A percentile compares a stretch with the other conserved stretches of the same genome.
phyloP scores from a whole-genome alignment of 2,797 vertebrate genomes.

The Chiroxiphia lanceolata region DNA sequence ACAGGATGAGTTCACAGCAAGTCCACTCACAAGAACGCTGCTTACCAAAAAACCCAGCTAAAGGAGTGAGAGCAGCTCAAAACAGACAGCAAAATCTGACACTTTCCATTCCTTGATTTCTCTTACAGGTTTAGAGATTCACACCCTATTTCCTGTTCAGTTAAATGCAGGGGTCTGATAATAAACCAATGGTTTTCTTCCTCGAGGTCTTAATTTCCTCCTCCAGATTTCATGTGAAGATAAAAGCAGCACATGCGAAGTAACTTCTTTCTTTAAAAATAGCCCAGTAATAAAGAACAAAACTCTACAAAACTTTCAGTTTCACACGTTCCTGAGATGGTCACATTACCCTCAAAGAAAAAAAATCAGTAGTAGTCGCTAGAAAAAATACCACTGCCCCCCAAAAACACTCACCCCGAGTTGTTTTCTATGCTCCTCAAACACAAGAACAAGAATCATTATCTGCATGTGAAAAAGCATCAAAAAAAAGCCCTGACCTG shows the following conservation, averaged over 20 bases:
- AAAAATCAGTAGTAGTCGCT: not conserved
- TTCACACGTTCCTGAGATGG: not conserved
- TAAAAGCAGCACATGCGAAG: not conserved
- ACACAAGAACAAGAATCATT: not conserved
- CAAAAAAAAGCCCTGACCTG: not conserved
- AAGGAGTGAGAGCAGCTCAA: not conserved
- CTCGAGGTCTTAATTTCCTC: conserved; percentile 9
- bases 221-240: not conserved
- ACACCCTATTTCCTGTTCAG: not conserved
- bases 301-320: not conserved
- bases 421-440: not conserved
- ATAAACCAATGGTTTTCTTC: not conserved
- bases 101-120: not conserved
- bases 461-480: not conserved
- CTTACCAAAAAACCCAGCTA: not conserved
- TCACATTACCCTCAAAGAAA: not conserved
- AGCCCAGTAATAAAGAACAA: not conserved
- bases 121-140: not conserved
- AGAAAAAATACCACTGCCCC: not conserved
- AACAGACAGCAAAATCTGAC: not conserved
- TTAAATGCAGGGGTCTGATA: not conserved
- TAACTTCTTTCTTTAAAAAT: not conserved
- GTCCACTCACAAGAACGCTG: not conserved
- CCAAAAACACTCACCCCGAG: not conserved
- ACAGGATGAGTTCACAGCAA: not conserved